Evolutionary conservation across 2,113 vertebrate species (phyloP).

Genomic region (Actinemys pallida): DNA sequence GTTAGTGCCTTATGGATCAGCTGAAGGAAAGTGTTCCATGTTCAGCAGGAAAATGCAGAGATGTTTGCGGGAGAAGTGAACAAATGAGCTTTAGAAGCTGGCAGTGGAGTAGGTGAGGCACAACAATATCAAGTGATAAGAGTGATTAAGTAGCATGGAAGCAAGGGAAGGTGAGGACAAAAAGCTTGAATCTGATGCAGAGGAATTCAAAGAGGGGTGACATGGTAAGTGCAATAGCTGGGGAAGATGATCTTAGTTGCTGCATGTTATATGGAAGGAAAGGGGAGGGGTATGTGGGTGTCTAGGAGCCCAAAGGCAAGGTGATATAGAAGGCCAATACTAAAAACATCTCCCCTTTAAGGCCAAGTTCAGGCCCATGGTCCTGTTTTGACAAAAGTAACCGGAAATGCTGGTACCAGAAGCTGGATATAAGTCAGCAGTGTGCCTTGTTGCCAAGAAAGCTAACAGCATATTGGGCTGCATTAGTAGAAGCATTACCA

Average conservation of each 20-base stretch:
- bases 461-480: too few species aligned
- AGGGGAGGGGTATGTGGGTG: not conserved
- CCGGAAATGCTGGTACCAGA: not conserved
- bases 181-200: not conserved
- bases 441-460: too few species aligned
- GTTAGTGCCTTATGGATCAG: not conserved
- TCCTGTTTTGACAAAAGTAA: not conserved
- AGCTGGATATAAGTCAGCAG: too few species aligned
- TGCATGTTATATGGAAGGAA: not conserved
- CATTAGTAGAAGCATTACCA: too few species aligned
- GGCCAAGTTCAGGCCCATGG: not conserved
- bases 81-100: not conserved
- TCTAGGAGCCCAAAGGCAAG: not conserved
- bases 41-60: not conserved
- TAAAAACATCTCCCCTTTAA: not conserved
- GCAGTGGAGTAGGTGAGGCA: not conserved
- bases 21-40: not conserved
- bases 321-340: not conserved
- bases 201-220: not conserved
- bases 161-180: not conserved
- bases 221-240: not conserved
- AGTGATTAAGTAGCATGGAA: not conserved
- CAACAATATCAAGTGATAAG: not conserved
- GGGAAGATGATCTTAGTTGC: not conserved
- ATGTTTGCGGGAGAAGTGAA: not conserved